Conservation (phyloP, 2,113 vertebrate genomes). For the Sorex araneus region DNA sequence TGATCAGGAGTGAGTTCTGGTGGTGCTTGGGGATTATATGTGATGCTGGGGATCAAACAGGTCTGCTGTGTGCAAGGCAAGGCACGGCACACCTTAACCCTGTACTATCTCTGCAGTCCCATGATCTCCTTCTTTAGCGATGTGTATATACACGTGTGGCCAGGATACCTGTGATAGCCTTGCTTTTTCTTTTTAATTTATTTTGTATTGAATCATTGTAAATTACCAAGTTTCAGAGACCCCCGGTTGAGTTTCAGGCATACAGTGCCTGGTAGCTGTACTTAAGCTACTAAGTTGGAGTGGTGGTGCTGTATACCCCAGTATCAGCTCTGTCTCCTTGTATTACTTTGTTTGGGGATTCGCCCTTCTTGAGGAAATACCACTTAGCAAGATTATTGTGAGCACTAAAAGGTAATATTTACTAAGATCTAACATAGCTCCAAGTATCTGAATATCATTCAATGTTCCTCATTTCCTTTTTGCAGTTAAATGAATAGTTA, state of each 20-base stretch:
- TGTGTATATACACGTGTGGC: too few species aligned
- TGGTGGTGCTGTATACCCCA: background rate
- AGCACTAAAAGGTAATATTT: background rate
- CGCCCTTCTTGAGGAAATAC: background rate
- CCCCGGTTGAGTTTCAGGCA: background rate
- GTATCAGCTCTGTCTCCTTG: background rate
- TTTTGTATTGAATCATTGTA: background rate
- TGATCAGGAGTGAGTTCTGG: too few species aligned
- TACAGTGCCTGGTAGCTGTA: too few species aligned
- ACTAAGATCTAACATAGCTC: background rate
- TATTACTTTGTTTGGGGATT: constrained; percentile 2
- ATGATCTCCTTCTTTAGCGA: too few species aligned
- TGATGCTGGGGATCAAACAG: too few species aligned
- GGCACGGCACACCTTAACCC: too few species aligned
- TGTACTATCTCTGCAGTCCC: too few species aligned
- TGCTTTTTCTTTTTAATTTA: too few species aligned
- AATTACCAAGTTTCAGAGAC: background rate
- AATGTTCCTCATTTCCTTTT: background rate
- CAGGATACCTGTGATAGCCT: too few species aligned
- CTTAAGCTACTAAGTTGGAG: background rate
- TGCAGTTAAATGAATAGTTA: background rate
- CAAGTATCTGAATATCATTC: background rate
- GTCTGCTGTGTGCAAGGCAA: too few species aligned
- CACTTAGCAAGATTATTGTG: background rate
- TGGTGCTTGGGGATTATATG: too few species aligned